These are phyloP conservation scores for Gadopsis bispinosus DNA, from an alignment of 2,797 vertebrate genomes.

Conservation along the genomic window DNA sequence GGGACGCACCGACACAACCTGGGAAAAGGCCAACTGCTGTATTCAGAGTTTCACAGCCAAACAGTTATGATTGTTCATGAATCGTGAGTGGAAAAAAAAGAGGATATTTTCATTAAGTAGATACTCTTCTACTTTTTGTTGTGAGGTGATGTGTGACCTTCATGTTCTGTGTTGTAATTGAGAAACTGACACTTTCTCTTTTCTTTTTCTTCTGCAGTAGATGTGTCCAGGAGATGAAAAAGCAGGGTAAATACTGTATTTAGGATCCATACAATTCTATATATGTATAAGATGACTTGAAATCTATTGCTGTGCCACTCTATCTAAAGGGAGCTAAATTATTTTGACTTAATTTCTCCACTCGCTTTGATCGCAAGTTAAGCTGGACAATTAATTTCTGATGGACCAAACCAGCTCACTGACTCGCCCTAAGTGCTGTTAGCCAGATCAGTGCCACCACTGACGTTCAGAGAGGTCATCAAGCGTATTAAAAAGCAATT, in stretches of 20 bases:
- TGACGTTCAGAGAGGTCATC: neutral
- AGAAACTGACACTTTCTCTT: constrained; percentile 7
- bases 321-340: constrained; percentile 43
- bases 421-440: constrained; percentile 4
- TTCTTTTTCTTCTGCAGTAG: constrained; percentile 4
- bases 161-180: constrained; percentile 45
- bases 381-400: constrained; percentile 23
- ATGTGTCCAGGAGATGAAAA: neutral
- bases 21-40: constrained; percentile 11
- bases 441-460: constrained; percentile 8
- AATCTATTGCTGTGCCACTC: constrained; percentile 68
- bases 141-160: constrained; percentile 45
- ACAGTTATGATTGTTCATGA: constrained; percentile 5
- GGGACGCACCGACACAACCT: constrained; percentile 14
- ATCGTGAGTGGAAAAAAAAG: neutral
- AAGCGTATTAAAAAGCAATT: neutral
- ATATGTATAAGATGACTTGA: constrained; percentile 58
- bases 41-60: constrained; percentile 31
- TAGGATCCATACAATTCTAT: constrained; percentile 33
- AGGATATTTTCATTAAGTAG: constrained; percentile 28
- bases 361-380: neutral
- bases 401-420: constrained; percentile 56
- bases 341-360: constrained; percentile 11
- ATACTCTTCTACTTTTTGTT: constrained; percentile 19
- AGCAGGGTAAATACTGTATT: constrained; percentile 33